Conservation (phyloP, 1,140 invertebrate species). For the Drosophila quadrilineata region DNA sequence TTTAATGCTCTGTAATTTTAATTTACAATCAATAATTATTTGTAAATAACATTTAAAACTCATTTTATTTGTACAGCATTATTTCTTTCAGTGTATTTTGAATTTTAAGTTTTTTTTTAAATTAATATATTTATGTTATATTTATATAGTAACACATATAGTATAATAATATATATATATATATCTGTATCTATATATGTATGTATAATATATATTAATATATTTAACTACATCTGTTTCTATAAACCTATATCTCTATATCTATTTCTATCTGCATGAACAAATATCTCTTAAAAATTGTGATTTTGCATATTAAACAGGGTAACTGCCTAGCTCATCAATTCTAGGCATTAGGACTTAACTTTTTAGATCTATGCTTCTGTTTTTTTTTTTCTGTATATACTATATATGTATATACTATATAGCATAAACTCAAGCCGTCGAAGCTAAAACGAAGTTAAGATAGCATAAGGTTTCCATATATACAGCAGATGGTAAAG, state of each 20-base stretch:
- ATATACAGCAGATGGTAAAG: no score
- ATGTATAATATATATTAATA: background rate
- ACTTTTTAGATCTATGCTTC: conserved; percentile 12
- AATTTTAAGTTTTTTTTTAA: no score
- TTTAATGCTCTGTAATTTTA: no score
- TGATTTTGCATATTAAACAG: no score
- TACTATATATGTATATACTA: conserved; percentile 33
- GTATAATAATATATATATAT: background rate
- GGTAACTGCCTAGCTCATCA: background rate
- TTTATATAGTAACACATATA: no score
- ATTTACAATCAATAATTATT: no score
- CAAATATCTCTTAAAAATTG: no score
- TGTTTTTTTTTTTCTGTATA: conserved; percentile 13
- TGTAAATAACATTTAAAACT: no score
- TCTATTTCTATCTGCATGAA: background rate
- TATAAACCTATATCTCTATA: background rate
- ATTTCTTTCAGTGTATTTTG: no score
- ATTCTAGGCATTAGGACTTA: background rate
- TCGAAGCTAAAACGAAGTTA: background rate
- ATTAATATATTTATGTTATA: no score
- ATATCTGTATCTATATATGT: background rate
- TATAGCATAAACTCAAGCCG: background rate
- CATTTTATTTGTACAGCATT: no score
- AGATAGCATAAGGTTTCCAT: no score
- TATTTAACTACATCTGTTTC: background rate